Percentiles rank a stretch among this genome's conserved stretches.
phyloP scores from a whole-genome alignment of 2,797 vertebrate genomes.

The Anguilla anguilla region DNA sequence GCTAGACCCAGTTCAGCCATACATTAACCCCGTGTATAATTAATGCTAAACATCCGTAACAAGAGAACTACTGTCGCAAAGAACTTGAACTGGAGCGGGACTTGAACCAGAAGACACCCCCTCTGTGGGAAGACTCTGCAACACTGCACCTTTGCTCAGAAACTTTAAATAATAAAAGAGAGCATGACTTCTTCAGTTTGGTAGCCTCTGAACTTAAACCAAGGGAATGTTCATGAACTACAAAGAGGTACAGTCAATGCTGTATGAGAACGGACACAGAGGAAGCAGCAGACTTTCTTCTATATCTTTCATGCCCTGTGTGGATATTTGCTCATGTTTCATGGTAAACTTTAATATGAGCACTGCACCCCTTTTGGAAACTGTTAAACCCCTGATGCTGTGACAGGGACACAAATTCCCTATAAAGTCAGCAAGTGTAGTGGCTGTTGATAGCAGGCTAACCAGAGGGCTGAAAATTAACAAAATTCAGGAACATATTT shows the following conservation, averaged over 20 bases:
- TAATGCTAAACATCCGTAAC: neutral
- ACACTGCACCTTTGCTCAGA: neutral
- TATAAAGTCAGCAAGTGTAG: constrained; percentile 22
- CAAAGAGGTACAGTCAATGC: neutral
- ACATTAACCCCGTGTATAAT: neutral
- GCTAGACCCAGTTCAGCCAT: neutral
- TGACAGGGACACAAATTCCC: neutral
- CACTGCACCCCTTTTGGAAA: neutral
- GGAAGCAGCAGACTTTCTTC: neutral
- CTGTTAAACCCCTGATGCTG: neutral
- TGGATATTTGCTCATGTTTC: neutral
- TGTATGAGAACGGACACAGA: neutral
- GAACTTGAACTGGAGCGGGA: neutral
- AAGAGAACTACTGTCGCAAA: neutral
- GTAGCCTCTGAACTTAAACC: neutral
- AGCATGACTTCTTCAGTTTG: neutral
- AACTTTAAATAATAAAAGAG: neutral
- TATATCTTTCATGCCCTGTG: neutral
- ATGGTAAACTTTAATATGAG: neutral
- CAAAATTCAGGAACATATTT: constrained; percentile 30
- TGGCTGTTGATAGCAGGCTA: constrained; percentile 22
- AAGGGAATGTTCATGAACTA: neutral
- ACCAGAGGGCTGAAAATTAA: constrained; percentile 16
- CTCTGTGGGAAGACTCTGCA: neutral
- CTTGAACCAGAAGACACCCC: neutral